Base-by-base conservation (phyloP, 1,140 invertebrate species). In the Cotesia glomerata region DNA sequence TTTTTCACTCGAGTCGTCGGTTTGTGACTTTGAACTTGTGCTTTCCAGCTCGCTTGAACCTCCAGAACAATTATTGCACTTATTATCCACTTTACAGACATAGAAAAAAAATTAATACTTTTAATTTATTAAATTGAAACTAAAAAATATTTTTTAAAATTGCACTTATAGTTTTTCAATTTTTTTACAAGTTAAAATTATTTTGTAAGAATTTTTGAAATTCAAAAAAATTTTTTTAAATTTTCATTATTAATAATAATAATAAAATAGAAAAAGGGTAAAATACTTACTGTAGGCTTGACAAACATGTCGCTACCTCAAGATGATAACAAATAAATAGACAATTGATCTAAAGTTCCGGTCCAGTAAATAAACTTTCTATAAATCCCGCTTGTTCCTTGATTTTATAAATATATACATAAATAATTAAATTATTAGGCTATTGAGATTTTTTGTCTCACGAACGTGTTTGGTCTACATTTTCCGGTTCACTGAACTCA, bases 291-390 rank as follows among this genome's bases (percentile, higher is more conserved):
- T 52, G 77, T 73, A 69, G 75, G 71, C 66, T 76, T 74, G 65
- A 64, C 71, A 52, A 51, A 59, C 76, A 75, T 71, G 72, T 74
- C 77, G 76, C 76, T 77, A 76, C n/a, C 8, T 11, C 8, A 26
- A 5, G 56, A 58, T 58, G 56, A 58, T n/a, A 76, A 73, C 72
- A 75, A 76, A 77, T 76, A 76, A 75, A 77, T 73, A 76, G 36
- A 79, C 78, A 77, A 77, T 58, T 71, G 69, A 67, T 76, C 56
- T 75, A 45, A 75, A 76, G 78, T 76, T 74, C 78, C 75, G 75
- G 74, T 69, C 78, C 75, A 75, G 73, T 78, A 75, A 79, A 59
- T 75, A 76, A 76, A 78, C 78, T 79, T 76, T 79, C 78, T 78
- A 76, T 58, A 18, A 58, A 58, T 79, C 76, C 77, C 77, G 72